Percentiles rank a stretch among this genome's conserved stretches.
Evolutionary conservation across 2,113 vertebrate genomes (phyloP).

Genomic region (human): DNA sequence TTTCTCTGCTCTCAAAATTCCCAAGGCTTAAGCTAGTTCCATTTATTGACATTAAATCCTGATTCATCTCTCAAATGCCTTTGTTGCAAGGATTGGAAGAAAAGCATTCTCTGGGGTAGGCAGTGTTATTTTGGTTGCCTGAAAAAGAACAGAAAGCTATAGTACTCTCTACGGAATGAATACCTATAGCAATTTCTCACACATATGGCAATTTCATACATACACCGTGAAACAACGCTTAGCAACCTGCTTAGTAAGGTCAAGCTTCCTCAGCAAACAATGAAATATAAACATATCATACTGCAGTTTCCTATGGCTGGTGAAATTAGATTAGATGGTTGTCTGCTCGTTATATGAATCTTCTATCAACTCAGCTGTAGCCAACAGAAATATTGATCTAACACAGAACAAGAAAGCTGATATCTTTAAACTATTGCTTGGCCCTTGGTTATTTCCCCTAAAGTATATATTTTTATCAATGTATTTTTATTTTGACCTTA

Average conservation of each 20-base stretch:
- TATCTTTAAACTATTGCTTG: constrained; percentile 40
- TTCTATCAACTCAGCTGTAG: constrained; percentile 48
- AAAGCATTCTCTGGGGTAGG: not conserved
- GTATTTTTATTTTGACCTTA: not conserved
- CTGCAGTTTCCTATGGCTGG: not conserved
- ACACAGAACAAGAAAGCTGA: not conserved
- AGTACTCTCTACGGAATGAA: not conserved
- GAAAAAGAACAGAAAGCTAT: not conserved
- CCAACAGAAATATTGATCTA: constrained; percentile 60
- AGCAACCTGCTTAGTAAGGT: constrained; percentile 48
- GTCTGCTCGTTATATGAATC: constrained; percentile 28
- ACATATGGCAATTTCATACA: not conserved
- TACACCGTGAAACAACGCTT: not conserved
- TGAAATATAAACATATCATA: constrained; percentile 41
- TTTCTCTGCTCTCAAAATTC: constrained; percentile 43
- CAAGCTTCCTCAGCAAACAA: constrained; percentile 10
- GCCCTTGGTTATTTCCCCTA: not conserved
- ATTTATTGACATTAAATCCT: constrained; percentile 33
- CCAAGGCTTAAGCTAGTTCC: constrained; percentile 12
- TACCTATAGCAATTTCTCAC: constrained; percentile 14
- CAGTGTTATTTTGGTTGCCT: not conserved
- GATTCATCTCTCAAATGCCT: not conserved
- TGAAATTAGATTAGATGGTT: constrained; percentile 45
- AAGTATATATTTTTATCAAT: constrained; percentile 15
- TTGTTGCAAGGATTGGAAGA: not conserved